Percentiles rank a stretch among this genome's conserved stretches.
These are phyloP conservation scores for Champsocephalus esox DNA, from an alignment of 2,797 vertebrate species.

Conservation along the genomic window DNA sequence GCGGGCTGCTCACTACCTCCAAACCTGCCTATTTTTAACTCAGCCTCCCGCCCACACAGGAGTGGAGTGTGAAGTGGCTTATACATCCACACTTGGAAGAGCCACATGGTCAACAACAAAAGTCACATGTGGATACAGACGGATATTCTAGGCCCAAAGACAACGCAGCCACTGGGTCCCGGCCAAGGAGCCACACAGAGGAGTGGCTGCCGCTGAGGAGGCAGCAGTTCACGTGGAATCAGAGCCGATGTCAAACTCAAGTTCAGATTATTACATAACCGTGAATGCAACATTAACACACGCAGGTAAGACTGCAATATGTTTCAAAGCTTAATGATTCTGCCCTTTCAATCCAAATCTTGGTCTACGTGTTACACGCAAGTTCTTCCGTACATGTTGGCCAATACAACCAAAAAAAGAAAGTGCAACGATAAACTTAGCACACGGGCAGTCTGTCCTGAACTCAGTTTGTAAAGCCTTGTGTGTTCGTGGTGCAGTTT, in stretches of 20 bases:
- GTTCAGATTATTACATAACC: constrained; percentile 72
- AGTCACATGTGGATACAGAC: constrained; percentile 77
- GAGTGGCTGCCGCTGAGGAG: constrained; percentile 37
- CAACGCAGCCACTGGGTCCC: constrained; percentile 53
- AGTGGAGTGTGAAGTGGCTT: constrained; percentile 80
- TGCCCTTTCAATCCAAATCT: constrained; percentile 11
- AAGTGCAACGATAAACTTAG: constrained; percentile 46
- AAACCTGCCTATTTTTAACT: constrained; percentile 84
- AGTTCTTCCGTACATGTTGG: constrained; percentile 22
- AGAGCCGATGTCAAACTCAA: constrained; percentile 50
- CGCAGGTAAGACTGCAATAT: constrained; percentile 34
- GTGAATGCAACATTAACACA: constrained; percentile 39
- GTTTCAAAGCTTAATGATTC: constrained; percentile 18
- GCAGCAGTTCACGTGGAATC: constrained; percentile 55
- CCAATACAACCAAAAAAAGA: constrained; percentile 22
- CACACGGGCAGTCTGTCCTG: constrained; percentile 42
- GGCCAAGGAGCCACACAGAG: constrained; percentile 48
- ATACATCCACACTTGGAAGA: constrained; percentile 79
- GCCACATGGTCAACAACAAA: constrained; percentile 77
- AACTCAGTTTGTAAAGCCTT: constrained; percentile 66
- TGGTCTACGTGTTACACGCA: constrained; percentile 6
- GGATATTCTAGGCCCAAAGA: constrained; percentile 60
- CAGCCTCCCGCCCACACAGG: constrained; percentile 83
- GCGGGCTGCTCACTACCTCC: constrained; percentile 79
- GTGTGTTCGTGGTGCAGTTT: constrained; percentile 61